Conservation (phyloP, 2,113 vertebrate genomes). For the Cyphomyrus discorhynchus region DNA sequence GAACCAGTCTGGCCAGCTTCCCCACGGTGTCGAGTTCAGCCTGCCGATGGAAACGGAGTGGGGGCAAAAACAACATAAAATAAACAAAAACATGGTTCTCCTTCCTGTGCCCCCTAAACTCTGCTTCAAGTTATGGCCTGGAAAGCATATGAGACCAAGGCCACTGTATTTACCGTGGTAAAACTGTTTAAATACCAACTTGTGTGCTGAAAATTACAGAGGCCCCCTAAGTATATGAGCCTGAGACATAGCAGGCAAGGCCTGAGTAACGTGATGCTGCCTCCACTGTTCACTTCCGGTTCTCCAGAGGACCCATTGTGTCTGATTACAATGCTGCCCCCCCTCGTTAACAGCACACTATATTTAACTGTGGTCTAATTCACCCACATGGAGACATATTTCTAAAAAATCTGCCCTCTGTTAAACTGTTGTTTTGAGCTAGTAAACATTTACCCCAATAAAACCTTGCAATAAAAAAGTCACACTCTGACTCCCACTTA, state of each 20-base stretch:
- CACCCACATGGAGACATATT: slow-evolving; percentile 17
- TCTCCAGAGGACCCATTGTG: slow-evolving; percentile 7
- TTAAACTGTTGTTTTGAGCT: slow-evolving; percentile 44
- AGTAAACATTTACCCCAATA: slow-evolving; percentile 10
- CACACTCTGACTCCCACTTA: slow-evolving; percentile 1
- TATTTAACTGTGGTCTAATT: slow-evolving; percentile 36
- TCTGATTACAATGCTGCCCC: slow-evolving; percentile 13
- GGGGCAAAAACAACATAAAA: background rate
- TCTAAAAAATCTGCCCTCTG: slow-evolving; percentile 40
- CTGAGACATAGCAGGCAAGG: background rate
- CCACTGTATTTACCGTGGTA: background rate
- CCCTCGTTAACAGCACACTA: slow-evolving; percentile 21
- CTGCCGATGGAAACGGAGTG: slow-evolving; percentile 48
- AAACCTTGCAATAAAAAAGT: background rate
- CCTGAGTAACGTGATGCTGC: background rate
- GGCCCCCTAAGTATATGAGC: background rate
- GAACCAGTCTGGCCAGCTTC: slow-evolving; percentile 80
- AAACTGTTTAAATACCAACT: background rate
- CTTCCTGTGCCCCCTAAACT: background rate
- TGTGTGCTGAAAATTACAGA: background rate
- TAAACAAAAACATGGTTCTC: slow-evolving; percentile 7
- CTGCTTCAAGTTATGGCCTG: background rate
- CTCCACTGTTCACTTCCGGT: slow-evolving; percentile 5
- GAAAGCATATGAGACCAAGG: background rate
- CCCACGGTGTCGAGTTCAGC: slow-evolving; percentile 79